Evolutionary conservation across 1,140 invertebrate genomes (phyloP), one percentile per base, ranked within the genome.

Genomic region (Cataglyphis hispanica): DNA sequence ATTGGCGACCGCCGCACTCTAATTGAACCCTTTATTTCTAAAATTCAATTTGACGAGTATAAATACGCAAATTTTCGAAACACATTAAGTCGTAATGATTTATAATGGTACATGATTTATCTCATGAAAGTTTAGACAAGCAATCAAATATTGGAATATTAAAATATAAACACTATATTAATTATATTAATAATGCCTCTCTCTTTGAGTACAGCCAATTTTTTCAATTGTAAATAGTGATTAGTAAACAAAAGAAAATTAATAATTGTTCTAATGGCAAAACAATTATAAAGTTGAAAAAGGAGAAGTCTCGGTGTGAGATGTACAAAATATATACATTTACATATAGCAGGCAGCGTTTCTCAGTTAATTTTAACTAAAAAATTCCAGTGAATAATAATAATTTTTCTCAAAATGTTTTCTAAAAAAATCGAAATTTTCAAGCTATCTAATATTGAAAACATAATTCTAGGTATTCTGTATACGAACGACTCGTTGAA

Each of bases 21-120:
- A 83, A 83, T 83, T 74, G 67, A 60, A 83, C 19, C 53, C 53
- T 74, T 83, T 83, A 74, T 83, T 74, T 43, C 22, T 27, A 7
- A 60, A 74, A 83, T 60, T 34, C 53, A 22, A 37, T 43, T 46
- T 31, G 25, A 60, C 40, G n/a, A 5, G 16, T 27, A 46, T 25
- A 50, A 58, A 19, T n/a, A 0, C 31, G 37, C 31, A 2, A 72
- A 34, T 60, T 40, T 60, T 70, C 8, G 16, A 11, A 25, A 31
- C 27, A 7, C 60, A n/a, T 37, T 34, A 37, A 37, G 19, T 8
- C n/a, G 22, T 16, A 16, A 2, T n/a, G n/a, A 75, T 60, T 60
- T 37, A 40, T 13, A 37, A 56, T 11, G 10, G 11, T 37, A 40
- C 5, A 10, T 10, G 2, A 64, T 64, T 69, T 72, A 72, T 58